These are phyloP conservation scores for Eubasilissa regina DNA, from an alignment of 1,140 invertebrate species.

Conservation along the genomic window DNA sequence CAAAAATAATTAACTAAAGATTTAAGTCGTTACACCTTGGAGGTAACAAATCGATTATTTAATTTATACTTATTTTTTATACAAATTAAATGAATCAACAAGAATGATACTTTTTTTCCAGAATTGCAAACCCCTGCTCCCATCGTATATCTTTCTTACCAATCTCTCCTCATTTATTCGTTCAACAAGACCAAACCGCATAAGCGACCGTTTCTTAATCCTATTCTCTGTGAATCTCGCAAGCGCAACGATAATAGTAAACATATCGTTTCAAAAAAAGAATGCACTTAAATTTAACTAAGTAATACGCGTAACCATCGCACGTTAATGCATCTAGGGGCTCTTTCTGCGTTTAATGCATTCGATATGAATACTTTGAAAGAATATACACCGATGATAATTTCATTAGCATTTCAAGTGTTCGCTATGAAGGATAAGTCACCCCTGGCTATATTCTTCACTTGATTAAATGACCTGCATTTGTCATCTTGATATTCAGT, in stretches of 20 bases:
- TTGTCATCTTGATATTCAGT: constrained; percentile 55
- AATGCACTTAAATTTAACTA: constrained; percentile 2
- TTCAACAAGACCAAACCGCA: too few relatives aligned
- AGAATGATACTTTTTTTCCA: too few relatives aligned
- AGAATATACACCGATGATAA: constrained; percentile 49
- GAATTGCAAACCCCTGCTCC: too few relatives aligned
- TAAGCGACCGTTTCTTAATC: too few relatives aligned
- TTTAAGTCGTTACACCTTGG: too few relatives aligned
- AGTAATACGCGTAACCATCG: not conserved
- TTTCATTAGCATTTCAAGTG: constrained; percentile 54
- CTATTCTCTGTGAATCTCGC: too few relatives aligned
- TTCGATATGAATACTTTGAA: constrained; percentile 43
- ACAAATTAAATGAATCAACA: too few relatives aligned
- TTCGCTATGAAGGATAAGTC: constrained; percentile 9
- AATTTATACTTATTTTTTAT: too few relatives aligned
- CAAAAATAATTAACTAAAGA: too few relatives aligned
- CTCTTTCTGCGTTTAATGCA: constrained; percentile 29
- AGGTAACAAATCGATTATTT: too few relatives aligned
- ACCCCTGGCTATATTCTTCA: constrained; percentile 14
- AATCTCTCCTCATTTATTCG: not conserved
- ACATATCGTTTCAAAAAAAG: not conserved
- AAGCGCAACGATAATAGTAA: too few relatives aligned
- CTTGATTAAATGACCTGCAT: constrained; percentile 58
- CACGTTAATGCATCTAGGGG: constrained; percentile 19
- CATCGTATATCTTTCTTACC: too few relatives aligned